Percentiles rank a stretch among this genome's conserved stretches.
Evolutionary conservation across 2,888 invertebrate species (phyloP).

Genomic region (Orthonevra nobilis): DNA sequence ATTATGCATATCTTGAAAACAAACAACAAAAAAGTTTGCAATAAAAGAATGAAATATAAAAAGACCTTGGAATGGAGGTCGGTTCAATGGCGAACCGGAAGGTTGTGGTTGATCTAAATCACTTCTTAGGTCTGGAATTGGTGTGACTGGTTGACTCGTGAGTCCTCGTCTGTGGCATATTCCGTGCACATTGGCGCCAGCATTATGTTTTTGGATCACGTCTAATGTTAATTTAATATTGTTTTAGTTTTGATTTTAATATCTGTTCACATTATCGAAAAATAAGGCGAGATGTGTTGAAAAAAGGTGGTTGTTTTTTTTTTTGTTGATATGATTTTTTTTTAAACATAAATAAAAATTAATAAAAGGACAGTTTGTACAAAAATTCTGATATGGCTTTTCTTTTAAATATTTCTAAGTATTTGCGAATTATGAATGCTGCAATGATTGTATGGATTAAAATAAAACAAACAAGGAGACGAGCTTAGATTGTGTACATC

Average conservation of each 20-base stretch:
- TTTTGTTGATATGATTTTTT: too few species aligned
- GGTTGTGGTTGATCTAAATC: slow-evolving; percentile 79
- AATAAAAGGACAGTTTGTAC: too few species aligned
- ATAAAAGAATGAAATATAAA: slow-evolving; percentile 28
- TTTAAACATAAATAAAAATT: too few species aligned
- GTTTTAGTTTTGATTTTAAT: slow-evolving; percentile 13
- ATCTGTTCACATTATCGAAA: slow-evolving; percentile 20
- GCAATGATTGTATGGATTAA: too few species aligned
- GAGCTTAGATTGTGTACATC: too few species aligned
- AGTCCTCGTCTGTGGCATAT: slow-evolving; percentile 92
- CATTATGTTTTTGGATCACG: slow-evolving; percentile 76
- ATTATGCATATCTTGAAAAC: slow-evolving; percentile 17
- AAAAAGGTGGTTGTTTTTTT: slow-evolving; percentile 21
- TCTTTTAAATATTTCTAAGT: too few species aligned
- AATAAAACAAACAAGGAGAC: too few species aligned
- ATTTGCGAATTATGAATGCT: too few species aligned
- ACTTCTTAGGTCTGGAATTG: slow-evolving; percentile 92
- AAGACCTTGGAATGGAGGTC: slow-evolving; percentile 80
- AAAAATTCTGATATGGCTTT: too few species aligned
- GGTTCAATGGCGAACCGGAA: slow-evolving; percentile 78
- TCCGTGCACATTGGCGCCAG: slow-evolving; percentile 89
- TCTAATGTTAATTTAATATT: slow-evolving; percentile 71
- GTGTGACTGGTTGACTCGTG: slow-evolving; percentile 89
- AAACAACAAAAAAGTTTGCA: slow-evolving; percentile 15
- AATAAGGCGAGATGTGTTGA: slow-evolving; percentile 16